These are phyloP conservation scores for Lethrus apterus DNA, from an alignment of 1,140 invertebrate species.

Conservation along the genomic window DNA sequence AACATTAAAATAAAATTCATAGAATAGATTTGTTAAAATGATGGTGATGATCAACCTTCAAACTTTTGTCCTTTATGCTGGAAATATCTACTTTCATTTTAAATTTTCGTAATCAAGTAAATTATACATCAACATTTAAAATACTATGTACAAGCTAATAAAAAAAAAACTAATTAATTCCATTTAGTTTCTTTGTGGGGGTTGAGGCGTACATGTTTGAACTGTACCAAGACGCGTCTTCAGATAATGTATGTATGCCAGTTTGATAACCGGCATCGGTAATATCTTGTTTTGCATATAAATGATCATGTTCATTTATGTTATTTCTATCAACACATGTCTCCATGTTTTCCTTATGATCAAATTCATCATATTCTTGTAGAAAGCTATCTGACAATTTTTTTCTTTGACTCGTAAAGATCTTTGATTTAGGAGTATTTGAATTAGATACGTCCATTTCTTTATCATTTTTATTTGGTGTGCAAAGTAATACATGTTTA, in stretches of 20 bases:
- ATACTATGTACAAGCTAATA: no score
- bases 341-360: constrained; percentile 20
- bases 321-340: constrained; percentile 3
- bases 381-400: constrained; percentile 39
- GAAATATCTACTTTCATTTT: no score
- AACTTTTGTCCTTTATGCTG: no score
- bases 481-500: constrained; percentile 26
- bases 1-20: no score
- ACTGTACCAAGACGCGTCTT: background rate
- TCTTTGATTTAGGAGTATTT: constrained; percentile 33
- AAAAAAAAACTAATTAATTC: no score
- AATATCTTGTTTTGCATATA: constrained; percentile 17
- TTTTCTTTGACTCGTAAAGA: constrained; percentile 34
- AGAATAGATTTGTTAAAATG: no score
- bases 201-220: constrained; percentile 4
- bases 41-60: no score
- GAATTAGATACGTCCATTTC: constrained; percentile 33
- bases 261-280: constrained; percentile 30
- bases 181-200: constrained; percentile 1
- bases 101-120: no score
- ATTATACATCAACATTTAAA: no score
- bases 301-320: background rate
- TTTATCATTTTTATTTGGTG: constrained; percentile 18
- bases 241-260: constrained; percentile 3
- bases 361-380: constrained; percentile 20